Evolutionary conservation across 1,140 invertebrate genomes (phyloP), one percentile per base, ranked within the genome.

Genomic region (Brachionus calyciflorus): DNA sequence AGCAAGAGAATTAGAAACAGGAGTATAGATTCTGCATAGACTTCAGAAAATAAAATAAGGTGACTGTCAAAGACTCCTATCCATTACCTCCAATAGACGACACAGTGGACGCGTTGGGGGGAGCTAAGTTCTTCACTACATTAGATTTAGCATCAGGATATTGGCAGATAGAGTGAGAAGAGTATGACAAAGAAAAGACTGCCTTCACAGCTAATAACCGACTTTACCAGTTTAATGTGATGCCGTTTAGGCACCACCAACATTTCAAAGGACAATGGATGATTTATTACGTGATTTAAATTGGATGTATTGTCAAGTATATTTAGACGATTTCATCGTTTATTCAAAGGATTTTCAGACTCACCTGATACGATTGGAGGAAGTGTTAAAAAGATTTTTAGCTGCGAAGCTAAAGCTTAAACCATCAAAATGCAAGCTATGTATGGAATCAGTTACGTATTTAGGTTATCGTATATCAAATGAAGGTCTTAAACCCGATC

Each of bases 231-330:
- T 83, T 80, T 55, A 79, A 37, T 10, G 68, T 80, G 0, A 83
- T 87, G 82, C 83, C 84, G 0, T 87, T 85, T 78, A 86, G 85
- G 81, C 84, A 0, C 81, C 80, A 14, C 81, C 83, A 1, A 84
- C 82, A 0, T 82, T 83, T 75, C 81, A 82, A 75, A 17, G 82
- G 26, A 75, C 82, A 7, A 80, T 85, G 51, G 80, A 83, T 41
- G 70, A 77, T 30, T 49, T 81, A 21, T 21, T 73, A 33, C 17
- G 14, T 12, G 69, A 37, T 21, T 46, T 73, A 7, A 73, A 17
- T 10, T 51, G 69, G 48, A 51, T 51, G 51, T 51, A 41, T 24
- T 73, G 69, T 55, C 33, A 51, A n/a, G 69, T 73, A 51, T 73
- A 73, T 40, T 26, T 73, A n/a, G 69, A 73, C 24, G 69, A 73